Evolutionary conservation across 2,888 invertebrate species (phyloP).

Genomic region (Drosophila differens): DNA sequence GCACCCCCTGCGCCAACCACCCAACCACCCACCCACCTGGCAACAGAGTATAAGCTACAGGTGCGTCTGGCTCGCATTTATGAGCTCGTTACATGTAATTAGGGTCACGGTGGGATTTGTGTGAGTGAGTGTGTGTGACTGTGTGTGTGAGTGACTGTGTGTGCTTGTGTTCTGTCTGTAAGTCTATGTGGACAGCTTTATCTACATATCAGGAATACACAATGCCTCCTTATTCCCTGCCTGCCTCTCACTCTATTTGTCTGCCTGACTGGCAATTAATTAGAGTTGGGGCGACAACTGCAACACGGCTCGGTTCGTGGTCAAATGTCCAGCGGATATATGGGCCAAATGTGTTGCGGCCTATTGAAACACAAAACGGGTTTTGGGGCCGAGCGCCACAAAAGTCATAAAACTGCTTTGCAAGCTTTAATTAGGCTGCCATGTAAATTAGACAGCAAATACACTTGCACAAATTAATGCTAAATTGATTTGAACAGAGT

Average conservation of each 20-base stretch:
- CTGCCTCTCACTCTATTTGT: not conserved
- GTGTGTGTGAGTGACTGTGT: slow-evolving; percentile 17
- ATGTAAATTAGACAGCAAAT: slow-evolving; percentile 68
- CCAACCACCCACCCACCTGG: not conserved
- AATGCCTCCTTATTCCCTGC: not conserved
- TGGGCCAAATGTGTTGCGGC: slow-evolving; percentile 27
- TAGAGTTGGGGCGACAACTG: slow-evolving; percentile 51
- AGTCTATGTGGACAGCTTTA: slow-evolving; percentile 24
- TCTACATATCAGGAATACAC: slow-evolving; percentile 24
- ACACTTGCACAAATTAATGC: not conserved
- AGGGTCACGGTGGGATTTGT: slow-evolving; percentile 57
- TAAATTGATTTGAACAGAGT: not conserved
- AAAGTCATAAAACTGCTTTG: slow-evolving; percentile 77
- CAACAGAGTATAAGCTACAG: slow-evolving; percentile 42
- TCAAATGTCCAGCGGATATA: slow-evolving; percentile 39
- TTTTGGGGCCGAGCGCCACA: slow-evolving; percentile 48
- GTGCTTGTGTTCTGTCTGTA: slow-evolving; percentile 21
- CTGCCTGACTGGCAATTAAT: slow-evolving; percentile 69
- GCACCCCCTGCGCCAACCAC: not conserved
- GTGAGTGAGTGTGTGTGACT: slow-evolving; percentile 3
- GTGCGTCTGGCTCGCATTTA: slow-evolving; percentile 70
- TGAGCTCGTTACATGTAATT: slow-evolving; percentile 80
- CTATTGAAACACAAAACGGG: slow-evolving; percentile 77
- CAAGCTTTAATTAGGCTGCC: slow-evolving; percentile 72
- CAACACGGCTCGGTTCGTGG: slow-evolving; percentile 14